Evolutionary conservation across 2,113 vertebrate species (phyloP).

Genomic region (Malurus alboscapulatus): DNA sequence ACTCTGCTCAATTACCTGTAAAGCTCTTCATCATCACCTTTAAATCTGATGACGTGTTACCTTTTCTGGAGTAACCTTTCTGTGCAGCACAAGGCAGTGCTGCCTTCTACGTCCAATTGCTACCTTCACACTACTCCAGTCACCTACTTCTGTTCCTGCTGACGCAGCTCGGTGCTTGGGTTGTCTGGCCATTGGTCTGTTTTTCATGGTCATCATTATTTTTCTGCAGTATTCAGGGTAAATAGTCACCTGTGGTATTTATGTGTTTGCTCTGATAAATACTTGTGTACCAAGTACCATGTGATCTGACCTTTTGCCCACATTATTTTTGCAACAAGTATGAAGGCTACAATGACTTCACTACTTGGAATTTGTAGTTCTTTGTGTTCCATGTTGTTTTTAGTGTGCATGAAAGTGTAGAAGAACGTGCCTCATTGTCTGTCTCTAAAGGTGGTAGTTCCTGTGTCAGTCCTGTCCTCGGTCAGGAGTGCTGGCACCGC

Average conservation of each 20-base stretch:
- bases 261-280: not conserved
- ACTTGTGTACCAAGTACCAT: not conserved
- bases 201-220: not conserved
- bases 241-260: not conserved
- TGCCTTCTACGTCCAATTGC: not conserved
- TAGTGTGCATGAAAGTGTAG: not conserved
- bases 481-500: not conserved
- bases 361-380: not conserved
- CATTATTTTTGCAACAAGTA: not conserved
- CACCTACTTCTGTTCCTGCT: not conserved
- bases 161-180: not conserved
- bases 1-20: not conserved
- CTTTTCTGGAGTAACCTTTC: not conserved
- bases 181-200: not conserved
- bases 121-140: not conserved
- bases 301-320: conserved; percentile 11
- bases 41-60: not conserved
- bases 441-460: not conserved
- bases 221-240: not conserved
- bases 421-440: not conserved
- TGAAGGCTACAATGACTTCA: not conserved
- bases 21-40: not conserved
- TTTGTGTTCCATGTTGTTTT: not conserved
- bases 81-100: not conserved
- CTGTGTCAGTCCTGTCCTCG: not conserved